Evolutionary conservation across 2,113 vertebrate species (phyloP).

Genomic region (Ameiurus melas): DNA sequence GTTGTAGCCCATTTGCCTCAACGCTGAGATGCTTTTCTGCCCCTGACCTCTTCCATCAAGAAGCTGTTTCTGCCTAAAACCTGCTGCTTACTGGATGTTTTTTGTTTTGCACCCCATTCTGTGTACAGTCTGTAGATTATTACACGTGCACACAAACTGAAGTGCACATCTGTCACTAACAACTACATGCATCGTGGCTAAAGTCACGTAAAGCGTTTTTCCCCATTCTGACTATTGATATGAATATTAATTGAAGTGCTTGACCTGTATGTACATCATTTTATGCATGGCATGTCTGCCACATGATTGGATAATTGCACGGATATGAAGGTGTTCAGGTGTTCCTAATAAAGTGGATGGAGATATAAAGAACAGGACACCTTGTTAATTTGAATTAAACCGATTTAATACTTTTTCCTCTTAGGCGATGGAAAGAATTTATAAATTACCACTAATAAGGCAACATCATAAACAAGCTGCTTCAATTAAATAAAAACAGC

Average conservation of each 20-base stretch:
- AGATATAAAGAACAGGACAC: background rate
- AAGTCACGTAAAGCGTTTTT: background rate
- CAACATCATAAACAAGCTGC: background rate
- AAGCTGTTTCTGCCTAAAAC: too few species aligned
- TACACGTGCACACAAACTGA: too few species aligned
- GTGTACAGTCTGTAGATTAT: too few species aligned
- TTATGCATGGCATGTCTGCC: background rate
- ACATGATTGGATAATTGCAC: background rate
- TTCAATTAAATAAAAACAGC: background rate
- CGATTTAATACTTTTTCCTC: background rate
- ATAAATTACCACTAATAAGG: background rate
- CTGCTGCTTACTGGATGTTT: too few species aligned
- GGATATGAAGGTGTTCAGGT: background rate
- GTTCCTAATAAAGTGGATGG: background rate
- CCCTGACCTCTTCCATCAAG: too few species aligned
- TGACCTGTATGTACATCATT: background rate
- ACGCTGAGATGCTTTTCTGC: too few species aligned
- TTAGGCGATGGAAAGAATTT: background rate
- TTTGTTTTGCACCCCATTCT: too few species aligned
- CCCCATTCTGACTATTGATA: too few species aligned
- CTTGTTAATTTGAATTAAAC: background rate
- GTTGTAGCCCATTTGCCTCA: too few species aligned
- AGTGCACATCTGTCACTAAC: background rate
- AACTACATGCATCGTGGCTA: background rate
- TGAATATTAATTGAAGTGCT: background rate